Conservation (phyloP, 2,888 invertebrate genomes). For the Andrena chrysosceles region DNA sequence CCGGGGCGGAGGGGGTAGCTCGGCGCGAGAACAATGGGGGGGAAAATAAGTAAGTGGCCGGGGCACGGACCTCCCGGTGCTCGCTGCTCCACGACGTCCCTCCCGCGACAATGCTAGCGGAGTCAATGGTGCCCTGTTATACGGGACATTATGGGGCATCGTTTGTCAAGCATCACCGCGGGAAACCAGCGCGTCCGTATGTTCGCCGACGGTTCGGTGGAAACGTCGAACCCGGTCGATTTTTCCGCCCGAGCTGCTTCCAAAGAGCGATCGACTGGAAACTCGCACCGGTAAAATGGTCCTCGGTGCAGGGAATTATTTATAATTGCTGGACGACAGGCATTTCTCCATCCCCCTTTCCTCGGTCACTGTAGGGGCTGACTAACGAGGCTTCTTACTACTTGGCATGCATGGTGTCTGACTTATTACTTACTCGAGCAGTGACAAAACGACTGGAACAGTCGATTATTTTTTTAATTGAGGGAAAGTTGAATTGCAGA, state of each 20-base stretch:
- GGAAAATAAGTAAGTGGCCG: slow-evolving; percentile 66
- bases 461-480: no score
- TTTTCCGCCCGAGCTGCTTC: slow-evolving; percentile 39
- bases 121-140: slow-evolving; percentile 77
- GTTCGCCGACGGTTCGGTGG: slow-evolving; percentile 53
- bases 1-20: slow-evolving; percentile 44
- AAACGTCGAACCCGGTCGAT: slow-evolving; percentile 38
- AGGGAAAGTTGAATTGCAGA: no score
- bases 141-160: slow-evolving; percentile 77
- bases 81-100: slow-evolving; percentile 41
- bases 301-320: not conserved
- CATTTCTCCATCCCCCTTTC: no score
- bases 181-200: slow-evolving; percentile 71
- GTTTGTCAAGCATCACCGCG: slow-evolving; percentile 77
- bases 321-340: not conserved
- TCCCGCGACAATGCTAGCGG: slow-evolving; percentile 68
- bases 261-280: not conserved
- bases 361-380: no score
- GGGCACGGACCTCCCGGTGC: slow-evolving; percentile 67
- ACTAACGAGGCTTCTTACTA: no score
- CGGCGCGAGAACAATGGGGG: slow-evolving; percentile 57
- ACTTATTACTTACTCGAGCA: no score
- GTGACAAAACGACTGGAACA: no score
- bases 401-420: no score
- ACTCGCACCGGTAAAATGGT: no score